phyloP scores from a whole-genome alignment of 1,140 invertebrate genomes.

The Zaprionus davidi region DNA sequence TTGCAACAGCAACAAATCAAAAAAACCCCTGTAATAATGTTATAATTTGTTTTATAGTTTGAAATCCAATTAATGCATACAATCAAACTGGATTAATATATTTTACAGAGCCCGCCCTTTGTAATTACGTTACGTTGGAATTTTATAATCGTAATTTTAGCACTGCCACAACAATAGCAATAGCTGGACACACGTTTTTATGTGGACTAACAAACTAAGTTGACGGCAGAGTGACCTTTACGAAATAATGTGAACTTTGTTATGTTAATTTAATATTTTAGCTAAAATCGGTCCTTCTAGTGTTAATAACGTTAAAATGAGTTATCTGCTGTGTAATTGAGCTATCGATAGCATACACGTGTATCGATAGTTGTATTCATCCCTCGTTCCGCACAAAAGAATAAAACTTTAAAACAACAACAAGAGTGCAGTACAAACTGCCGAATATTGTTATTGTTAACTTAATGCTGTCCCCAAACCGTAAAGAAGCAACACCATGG shows the following conservation, averaged over 20 bases:
- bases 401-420: conserved; percentile 39
- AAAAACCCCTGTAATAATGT: too few relatives aligned
- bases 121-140: too few relatives aligned
- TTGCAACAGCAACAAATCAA: too few relatives aligned
- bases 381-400: conserved; percentile 18
- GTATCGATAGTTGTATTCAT: conserved; percentile 9
- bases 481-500: conserved; percentile 88
- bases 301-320: neutral
- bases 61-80: too few relatives aligned
- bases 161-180: too few relatives aligned
- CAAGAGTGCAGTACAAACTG: conserved; percentile 26
- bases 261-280: neutral
- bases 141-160: too few relatives aligned
- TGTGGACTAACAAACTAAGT: too few relatives aligned
- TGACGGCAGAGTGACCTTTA: too few relatives aligned
- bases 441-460: conserved; percentile 51
- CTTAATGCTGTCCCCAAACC: conserved; percentile 55
- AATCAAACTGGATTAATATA: too few relatives aligned
- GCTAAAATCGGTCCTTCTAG: neutral
- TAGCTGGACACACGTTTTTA: too few relatives aligned
- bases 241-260: neutral
- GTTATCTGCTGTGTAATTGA: neutral
- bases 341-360: neutral
- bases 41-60: too few relatives aligned
- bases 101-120: too few relatives aligned